Conservation (phyloP, 2,888 invertebrate genomes). For the Lithophane socia region DNA sequence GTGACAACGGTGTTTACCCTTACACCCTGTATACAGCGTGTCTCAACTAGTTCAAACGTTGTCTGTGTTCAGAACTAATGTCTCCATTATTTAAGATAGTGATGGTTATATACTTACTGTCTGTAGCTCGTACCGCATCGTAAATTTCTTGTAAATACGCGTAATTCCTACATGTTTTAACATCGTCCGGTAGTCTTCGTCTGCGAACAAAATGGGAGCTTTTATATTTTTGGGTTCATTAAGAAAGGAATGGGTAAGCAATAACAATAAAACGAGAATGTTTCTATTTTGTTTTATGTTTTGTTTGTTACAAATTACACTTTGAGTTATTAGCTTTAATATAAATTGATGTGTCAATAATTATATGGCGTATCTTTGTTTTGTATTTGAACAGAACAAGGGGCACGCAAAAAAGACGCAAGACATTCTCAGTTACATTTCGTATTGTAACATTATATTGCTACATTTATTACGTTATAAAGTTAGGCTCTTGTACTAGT, state of each 20-base stretch:
- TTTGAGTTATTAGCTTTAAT: slow-evolving; percentile 14
- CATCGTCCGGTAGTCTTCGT: slow-evolving; percentile 91
- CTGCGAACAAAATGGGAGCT: slow-evolving; percentile 79
- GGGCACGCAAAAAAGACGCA: neutral
- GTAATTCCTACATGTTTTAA: slow-evolving; percentile 92
- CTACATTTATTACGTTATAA: slow-evolving; percentile 1
- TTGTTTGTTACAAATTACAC: slow-evolving; percentile 21
- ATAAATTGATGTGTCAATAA: slow-evolving; percentile 21
- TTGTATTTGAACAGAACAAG: neutral
- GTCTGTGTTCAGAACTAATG: slow-evolving; percentile 39
- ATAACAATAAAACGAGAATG: slow-evolving; percentile 48
- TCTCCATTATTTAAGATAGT: slow-evolving; percentile 55
- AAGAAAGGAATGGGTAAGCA: slow-evolving; percentile 32
- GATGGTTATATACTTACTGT: slow-evolving; percentile 88
- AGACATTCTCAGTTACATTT: neutral
- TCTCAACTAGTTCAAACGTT: slow-evolving; percentile 28
- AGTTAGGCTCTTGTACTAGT: no score
- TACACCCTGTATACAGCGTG: slow-evolving; percentile 8
- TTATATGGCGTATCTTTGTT: neutral
- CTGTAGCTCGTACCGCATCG: slow-evolving; percentile 91
- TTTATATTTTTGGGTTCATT: slow-evolving; percentile 47
- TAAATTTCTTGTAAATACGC: slow-evolving; percentile 94
- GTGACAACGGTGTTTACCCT: no score
- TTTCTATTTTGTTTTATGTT: slow-evolving; percentile 41
- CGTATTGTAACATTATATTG: neutral